A percentile compares a stretch with the other conserved stretches of the same genome.
These are phyloP conservation scores for Corydoras maculifer DNA, from an alignment of 2,113 vertebrate genomes.

Conservation along the genomic window DNA sequence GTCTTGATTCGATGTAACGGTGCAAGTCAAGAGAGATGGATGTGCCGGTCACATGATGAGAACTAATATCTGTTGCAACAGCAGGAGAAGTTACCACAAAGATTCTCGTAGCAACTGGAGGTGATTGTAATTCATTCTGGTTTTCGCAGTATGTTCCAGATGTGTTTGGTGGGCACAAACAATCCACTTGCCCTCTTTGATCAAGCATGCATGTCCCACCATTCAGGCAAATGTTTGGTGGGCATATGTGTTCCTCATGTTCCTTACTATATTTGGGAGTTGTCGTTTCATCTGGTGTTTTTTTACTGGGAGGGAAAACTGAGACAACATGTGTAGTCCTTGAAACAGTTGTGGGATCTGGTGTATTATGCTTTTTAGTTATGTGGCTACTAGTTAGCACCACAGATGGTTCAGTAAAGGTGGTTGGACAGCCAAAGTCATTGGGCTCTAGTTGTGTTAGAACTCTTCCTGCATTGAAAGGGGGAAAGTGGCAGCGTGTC, in stretches of 20 bases:
- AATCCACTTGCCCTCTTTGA: slow-evolving; percentile 61
- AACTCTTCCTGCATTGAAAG: slow-evolving; percentile 76
- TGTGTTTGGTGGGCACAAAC: slow-evolving; percentile 70
- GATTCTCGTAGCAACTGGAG: slow-evolving; percentile 23
- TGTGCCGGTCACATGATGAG: slow-evolving; percentile 73
- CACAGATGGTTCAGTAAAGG: slow-evolving; percentile 68
- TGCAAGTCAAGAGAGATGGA: slow-evolving; percentile 81
- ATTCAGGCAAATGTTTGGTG: slow-evolving; percentile 74
- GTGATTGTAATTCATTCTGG: slow-evolving; percentile 28
- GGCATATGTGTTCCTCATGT: slow-evolving; percentile 61
- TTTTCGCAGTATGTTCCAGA: slow-evolving; percentile 73
- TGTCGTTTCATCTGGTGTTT: background rate
- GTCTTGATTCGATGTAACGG: slow-evolving; percentile 67
- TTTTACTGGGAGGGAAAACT: slow-evolving; percentile 30
- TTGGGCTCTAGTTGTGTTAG: slow-evolving; percentile 74
- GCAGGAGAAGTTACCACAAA: slow-evolving; percentile 36
- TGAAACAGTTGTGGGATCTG: slow-evolving; percentile 36
- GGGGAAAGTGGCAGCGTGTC: slow-evolving; percentile 93
- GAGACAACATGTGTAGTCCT: slow-evolving; percentile 52
- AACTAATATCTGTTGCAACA: slow-evolving; percentile 54
- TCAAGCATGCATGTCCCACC: slow-evolving; percentile 77
- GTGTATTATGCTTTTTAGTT: slow-evolving; percentile 1
- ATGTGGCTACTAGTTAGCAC: slow-evolving; percentile 58
- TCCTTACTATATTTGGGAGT: slow-evolving; percentile 37
- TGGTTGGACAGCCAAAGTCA: slow-evolving; percentile 87